Conservation (phyloP, 2,113 vertebrate species). For the Cynoglossus semilaevis region DNA sequence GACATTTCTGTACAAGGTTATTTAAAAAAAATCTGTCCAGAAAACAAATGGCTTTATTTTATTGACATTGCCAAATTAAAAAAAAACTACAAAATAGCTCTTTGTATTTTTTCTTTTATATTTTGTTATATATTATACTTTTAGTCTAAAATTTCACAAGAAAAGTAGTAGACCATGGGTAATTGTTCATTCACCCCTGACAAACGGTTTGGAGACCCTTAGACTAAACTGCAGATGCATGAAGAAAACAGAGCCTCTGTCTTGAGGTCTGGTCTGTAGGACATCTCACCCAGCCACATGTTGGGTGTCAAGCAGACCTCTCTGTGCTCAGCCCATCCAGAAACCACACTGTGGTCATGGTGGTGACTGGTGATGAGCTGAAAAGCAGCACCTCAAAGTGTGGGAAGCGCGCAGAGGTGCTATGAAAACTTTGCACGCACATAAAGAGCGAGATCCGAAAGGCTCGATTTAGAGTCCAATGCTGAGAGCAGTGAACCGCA, state of each 20-base stretch:
- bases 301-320: constrained; percentile 34
- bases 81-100: no score
- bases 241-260: neutral
- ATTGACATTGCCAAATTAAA: no score
- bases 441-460: constrained; percentile 20
- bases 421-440: constrained; percentile 65
- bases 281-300: constrained; percentile 41
- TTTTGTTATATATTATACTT: no score
- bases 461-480: constrained; percentile 63
- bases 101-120: no score
- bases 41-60: no score
- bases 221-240: no score
- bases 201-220: no score
- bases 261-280: constrained; percentile 22
- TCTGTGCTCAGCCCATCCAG: constrained; percentile 76
- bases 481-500: constrained; percentile 58
- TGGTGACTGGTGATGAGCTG: constrained; percentile 52
- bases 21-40: no score
- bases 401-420: constrained; percentile 59
- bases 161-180: no score
- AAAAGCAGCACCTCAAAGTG: constrained; percentile 46
- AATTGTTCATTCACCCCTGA: no score
- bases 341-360: constrained; percentile 77
- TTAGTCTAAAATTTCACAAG: no score
- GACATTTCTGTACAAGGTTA: no score